phyloP scores from a whole-genome alignment of 1,140 invertebrate genomes.

The Ptiloglossa arizonensis region DNA sequence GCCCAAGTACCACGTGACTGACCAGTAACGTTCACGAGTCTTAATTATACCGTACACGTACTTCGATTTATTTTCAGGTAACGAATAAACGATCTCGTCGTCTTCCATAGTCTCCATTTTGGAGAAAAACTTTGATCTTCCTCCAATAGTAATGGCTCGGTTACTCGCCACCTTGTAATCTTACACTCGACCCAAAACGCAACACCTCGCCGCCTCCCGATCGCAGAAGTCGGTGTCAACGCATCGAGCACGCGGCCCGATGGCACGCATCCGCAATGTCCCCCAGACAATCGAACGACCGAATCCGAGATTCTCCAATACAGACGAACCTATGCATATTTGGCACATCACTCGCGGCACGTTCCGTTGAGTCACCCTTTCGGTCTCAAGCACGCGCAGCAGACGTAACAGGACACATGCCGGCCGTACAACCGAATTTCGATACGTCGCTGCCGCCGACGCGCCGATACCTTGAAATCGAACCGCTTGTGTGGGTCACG shows the following conservation, averaged over 20 bases:
- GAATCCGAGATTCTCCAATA: slow-evolving; percentile 39
- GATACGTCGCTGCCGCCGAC: not conserved
- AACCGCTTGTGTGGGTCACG: slow-evolving; percentile 3
- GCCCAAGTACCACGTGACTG: no score
- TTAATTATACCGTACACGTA: no score
- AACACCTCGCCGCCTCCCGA: not conserved
- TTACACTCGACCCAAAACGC: no score
- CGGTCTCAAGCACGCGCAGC: slow-evolving; percentile 25
- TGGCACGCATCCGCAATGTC: slow-evolving; percentile 32
- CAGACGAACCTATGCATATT: slow-evolving; percentile 47
- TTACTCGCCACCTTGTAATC: no score
- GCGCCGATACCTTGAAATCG: slow-evolving; percentile 18
- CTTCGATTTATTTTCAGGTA: no score
- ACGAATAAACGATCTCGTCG: no score
- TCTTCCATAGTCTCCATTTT: no score
- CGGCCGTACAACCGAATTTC: slow-evolving; percentile 28
- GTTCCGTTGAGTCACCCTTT: slow-evolving; percentile 52
- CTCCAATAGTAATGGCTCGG: no score
- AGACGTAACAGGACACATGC: slow-evolving; percentile 39
- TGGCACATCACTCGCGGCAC: slow-evolving; percentile 49
- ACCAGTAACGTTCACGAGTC: no score
- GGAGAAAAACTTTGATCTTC: no score
- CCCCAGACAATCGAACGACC: slow-evolving; percentile 16
- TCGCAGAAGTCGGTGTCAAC: no score
- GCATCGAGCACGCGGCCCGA: slow-evolving; percentile 11